phyloP scores from a whole-genome alignment of 2,113 vertebrate species.

The Carassius carassius region DNA sequence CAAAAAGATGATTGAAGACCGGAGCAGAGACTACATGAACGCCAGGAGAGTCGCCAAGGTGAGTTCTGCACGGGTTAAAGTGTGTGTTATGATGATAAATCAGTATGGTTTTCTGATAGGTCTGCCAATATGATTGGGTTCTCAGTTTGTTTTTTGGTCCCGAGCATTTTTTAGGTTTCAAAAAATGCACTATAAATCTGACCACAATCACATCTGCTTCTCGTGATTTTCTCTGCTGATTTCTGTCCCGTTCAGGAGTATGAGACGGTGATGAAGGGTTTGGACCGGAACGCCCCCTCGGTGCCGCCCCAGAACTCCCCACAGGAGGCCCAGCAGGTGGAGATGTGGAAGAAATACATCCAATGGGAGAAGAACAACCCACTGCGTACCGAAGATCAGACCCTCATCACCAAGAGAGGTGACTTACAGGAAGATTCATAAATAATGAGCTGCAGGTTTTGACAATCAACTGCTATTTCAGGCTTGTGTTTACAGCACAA shows the following conservation, averaged over 20 bases:
- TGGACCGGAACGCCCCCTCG: constrained; percentile 96
- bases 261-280: constrained; percentile 98
- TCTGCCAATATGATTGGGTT: too few relatives aligned
- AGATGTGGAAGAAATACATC: constrained; percentile 99
- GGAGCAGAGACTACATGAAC: constrained; percentile 99
- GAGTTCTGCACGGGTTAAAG: constrained; percentile 69
- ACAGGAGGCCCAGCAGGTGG: constrained; percentile 98
- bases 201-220: too few relatives aligned
- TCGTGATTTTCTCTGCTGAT: neutral
- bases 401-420: constrained; percentile 99
- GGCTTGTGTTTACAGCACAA: too few relatives aligned
- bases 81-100: neutral
- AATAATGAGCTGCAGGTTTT: neutral
- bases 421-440: neutral
- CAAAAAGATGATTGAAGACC: constrained; percentile 99
- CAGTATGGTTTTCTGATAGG: constrained; percentile 60
- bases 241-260: constrained; percentile 81
- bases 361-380: constrained; percentile 99
- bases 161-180: too few relatives aligned
- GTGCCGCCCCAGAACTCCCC: constrained; percentile 97
- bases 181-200: neutral
- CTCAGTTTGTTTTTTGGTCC: too few relatives aligned
- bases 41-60: constrained; percentile 98
- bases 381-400: constrained; percentile 95
- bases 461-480: neutral